Evolutionary conservation across 1,140 invertebrate species (phyloP).

Genomic region (Radopholus similis): DNA sequence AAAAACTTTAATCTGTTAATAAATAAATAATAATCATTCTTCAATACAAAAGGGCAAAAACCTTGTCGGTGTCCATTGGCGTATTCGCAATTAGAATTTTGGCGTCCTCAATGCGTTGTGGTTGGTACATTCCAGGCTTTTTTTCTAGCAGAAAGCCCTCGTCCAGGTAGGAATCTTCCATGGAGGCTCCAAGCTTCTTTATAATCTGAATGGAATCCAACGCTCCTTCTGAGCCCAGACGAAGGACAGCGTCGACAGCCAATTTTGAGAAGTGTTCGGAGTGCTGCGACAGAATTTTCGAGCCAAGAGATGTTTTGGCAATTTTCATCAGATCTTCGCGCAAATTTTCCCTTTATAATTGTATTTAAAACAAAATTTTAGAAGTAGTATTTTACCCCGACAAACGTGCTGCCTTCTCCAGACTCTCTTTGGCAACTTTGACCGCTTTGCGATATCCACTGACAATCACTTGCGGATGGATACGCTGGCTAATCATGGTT

Average conservation of each 20-base stretch:
- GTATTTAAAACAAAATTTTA: conserved; percentile 10
- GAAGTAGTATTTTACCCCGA: conserved; percentile 66
- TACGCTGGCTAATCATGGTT: conserved; percentile 82
- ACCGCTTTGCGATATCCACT: conserved; percentile 85
- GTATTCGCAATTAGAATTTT: conserved; percentile 99
- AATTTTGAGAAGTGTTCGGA: conserved; percentile 93
- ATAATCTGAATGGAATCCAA: conserved; percentile 94
- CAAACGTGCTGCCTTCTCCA: conserved; percentile 74
- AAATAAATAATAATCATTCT: conserved; percentile 6
- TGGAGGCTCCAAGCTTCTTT: conserved; percentile 84
- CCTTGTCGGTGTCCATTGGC: conserved; percentile 99
- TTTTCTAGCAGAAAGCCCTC: conserved; percentile 97
- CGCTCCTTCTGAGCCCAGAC: conserved; percentile 90
- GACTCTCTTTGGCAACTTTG: conserved; percentile 75
- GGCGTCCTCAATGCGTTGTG: conserved; percentile 82
- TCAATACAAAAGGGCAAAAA: conserved; percentile 61
- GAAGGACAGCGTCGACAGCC: conserved; percentile 86
- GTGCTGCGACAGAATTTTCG: conserved; percentile 94
- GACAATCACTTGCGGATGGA: conserved; percentile 97
- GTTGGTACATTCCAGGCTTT: conserved; percentile 82
- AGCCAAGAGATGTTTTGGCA: conserved; percentile 91
- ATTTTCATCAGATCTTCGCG: conserved; percentile 89
- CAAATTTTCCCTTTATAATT: conserved; percentile 69
- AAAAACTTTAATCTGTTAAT: conserved; percentile 69
- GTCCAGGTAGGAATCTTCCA: conserved; percentile 93